Base-by-base conservation (phyloP, 1,140 invertebrate species). In the Drosophila santomea region DNA sequence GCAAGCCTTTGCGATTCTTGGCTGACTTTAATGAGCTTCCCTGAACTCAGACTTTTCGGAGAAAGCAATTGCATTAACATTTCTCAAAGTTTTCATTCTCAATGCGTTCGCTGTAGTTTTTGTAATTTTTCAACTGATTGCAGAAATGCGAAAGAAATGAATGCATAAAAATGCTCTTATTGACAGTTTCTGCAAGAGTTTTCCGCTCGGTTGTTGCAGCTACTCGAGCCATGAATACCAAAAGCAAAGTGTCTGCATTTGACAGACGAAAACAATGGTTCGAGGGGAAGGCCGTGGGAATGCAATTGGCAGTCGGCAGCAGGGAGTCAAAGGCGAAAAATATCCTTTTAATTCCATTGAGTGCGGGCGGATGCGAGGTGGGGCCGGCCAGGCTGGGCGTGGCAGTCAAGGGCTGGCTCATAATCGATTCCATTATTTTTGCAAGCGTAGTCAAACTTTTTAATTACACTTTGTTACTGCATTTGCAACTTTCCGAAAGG, bases 401-500 rank as follows among this genome's bases (percentile, higher is more conserved):
- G 25, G 57, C 8, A 39, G n/a, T 48, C 43, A 32, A 69, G 36
- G 20, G 51, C 48, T 58, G 58, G 44, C 36, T 80, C 73, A 83
- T 86, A 86, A 88, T 86, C 83, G 75, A 86, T 86, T 83, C 64
- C 48, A 83, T 79, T 88, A 83, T 88, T 81, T 86, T 78, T 72
- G 63, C 74, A 75, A 82, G 69, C 71, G 55, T 56, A 55, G 69
- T 45, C 52, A 69, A 88, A 86, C 75, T 86, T 86, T 86, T 88
- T 86, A 86, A 86, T 86, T 86, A 76, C 79, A 88, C 69, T 84
- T 73, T 80, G 66, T 76, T 84, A 80, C 58, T 83, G 66, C 52
- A 59, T 23, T 71, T 71, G 57, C 64, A 83, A 83, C 80, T 83
- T 82, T 77, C 4, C 35, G 48, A 86, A 74, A 86, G 75, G 82